phyloP scores from a whole-genome alignment of 2,113 vertebrate genomes.

The Sebastes fasciatus region DNA sequence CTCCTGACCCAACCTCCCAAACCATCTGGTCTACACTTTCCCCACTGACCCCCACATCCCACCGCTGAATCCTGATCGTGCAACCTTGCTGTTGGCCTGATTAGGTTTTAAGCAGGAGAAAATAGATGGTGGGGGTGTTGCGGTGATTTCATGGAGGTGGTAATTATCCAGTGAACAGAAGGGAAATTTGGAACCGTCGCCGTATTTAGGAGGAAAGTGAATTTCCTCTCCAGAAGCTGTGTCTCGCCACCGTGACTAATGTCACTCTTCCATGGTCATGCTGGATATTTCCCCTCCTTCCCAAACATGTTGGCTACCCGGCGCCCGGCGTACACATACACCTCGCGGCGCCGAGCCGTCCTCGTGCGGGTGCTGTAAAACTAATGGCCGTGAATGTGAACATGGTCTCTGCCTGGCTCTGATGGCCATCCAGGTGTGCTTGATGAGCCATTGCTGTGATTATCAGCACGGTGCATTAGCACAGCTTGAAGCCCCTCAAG shows the following conservation, averaged over 20 bases:
- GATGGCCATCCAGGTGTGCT: slow-evolving; percentile 80
- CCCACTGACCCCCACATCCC: slow-evolving; percentile 55
- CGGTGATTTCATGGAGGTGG: slow-evolving; percentile 47
- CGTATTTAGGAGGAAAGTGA: slow-evolving; percentile 42
- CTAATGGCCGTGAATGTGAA: slow-evolving; percentile 80
- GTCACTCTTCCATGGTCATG: slow-evolving; percentile 39
- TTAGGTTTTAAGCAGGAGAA: slow-evolving; percentile 53
- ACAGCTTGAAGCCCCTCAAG: slow-evolving; percentile 76
- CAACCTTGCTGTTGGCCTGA: slow-evolving; percentile 52
- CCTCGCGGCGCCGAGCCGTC: slow-evolving; percentile 21
- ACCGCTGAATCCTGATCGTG: slow-evolving; percentile 24
- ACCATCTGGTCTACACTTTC: slow-evolving; percentile 64
- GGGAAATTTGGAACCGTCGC: slow-evolving; percentile 46
- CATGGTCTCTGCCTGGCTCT: slow-evolving; percentile 68
- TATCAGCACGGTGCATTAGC: slow-evolving; percentile 78
- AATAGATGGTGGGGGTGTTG: slow-evolving; percentile 45
- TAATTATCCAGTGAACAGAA: slow-evolving; percentile 63
- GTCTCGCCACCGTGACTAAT: slow-evolving; percentile 57
- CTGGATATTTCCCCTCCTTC: slow-evolving; percentile 29
- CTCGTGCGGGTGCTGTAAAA: slow-evolving; percentile 67
- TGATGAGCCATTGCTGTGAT: slow-evolving; percentile 83
- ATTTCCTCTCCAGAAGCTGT: slow-evolving; percentile 39
- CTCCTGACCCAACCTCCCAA: slow-evolving; percentile 54
- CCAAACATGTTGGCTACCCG: slow-evolving; percentile 25
- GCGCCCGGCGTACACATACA: slow-evolving; percentile 9